A percentile compares a stretch with the other conserved stretches of the same genome.
phyloP scores from a whole-genome alignment of 2,888 invertebrate species.

The Acronicta psi region DNA sequence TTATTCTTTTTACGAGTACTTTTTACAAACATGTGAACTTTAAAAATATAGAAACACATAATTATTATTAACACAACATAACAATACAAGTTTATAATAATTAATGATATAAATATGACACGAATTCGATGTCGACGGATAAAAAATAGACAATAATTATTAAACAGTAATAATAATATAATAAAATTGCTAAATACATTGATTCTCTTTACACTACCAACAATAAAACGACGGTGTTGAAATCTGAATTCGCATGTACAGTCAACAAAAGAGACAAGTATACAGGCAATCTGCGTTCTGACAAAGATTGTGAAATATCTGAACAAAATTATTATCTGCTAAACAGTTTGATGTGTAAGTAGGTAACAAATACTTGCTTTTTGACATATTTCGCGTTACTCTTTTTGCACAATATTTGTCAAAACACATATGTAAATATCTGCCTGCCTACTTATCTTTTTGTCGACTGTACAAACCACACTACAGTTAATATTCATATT shows the following conservation, averaged over 20 bases:
- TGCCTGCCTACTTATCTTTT: too few species aligned
- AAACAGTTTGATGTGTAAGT: too few species aligned
- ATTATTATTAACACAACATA: background rate
- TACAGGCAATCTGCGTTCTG: too few species aligned
- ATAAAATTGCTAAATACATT: conserved; percentile 28
- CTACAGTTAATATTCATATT: too few species aligned
- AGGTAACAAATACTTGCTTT: too few species aligned
- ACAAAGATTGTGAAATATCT: too few species aligned
- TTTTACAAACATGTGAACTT: background rate
- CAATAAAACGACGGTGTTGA: conserved; percentile 19
- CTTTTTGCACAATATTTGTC: too few species aligned
- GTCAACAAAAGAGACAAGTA: too few species aligned
- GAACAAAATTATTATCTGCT: too few species aligned
- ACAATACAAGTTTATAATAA: conserved; percentile 7
- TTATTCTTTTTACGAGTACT: background rate
- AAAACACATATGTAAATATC: too few species aligned
- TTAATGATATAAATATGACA: conserved; percentile 9
- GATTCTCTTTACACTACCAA: conserved; percentile 46
- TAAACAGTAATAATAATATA: conserved; percentile 2
- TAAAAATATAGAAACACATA: conserved; percentile 2
- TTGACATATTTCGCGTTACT: too few species aligned
- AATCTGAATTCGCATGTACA: background rate
- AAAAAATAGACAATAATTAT: conserved; percentile 10
- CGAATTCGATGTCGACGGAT: conserved; percentile 12
- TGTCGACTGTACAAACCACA: too few species aligned